These are phyloP conservation scores for Homalodisca vitripennis DNA, from an alignment of 1,140 invertebrate genomes.

Conservation along the genomic window DNA sequence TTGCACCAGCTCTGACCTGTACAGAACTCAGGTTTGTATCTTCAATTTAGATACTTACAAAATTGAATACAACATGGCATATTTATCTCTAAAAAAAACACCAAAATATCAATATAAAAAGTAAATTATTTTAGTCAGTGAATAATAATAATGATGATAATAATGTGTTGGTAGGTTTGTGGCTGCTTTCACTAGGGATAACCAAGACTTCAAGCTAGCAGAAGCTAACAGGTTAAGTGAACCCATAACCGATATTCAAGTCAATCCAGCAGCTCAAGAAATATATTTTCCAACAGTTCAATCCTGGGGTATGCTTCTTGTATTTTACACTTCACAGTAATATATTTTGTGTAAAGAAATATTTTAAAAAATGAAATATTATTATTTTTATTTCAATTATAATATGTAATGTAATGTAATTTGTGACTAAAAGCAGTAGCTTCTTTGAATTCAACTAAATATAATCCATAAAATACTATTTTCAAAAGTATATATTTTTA, in stretches of 20 bases:
- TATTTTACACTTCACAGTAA: background rate
- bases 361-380: background rate
- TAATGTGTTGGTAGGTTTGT: no score
- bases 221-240: conserved; percentile 51
- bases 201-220: conserved; percentile 58
- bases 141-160: no score
- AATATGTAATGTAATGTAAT: background rate
- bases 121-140: no score
- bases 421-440: conserved; percentile 44
- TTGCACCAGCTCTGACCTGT: conserved; percentile 73
- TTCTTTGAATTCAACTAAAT: no score
- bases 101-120: no score
- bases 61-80: no score
- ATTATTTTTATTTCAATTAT: background rate
- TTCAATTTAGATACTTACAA: no score
- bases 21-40: conserved; percentile 61
- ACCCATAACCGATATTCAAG: conserved; percentile 52
- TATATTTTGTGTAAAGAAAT: background rate
- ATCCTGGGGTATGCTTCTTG: conserved; percentile 43
- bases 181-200: conserved; percentile 54
- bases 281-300: conserved; percentile 66
- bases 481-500: no score
- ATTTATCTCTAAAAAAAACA: no score
- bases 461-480: no score
- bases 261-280: conserved; percentile 57